Percentiles rank a stretch among this genome's conserved stretches.
Conservation (phyloP, 2,888 invertebrate genomes). For the Dioctria linearis region DNA sequence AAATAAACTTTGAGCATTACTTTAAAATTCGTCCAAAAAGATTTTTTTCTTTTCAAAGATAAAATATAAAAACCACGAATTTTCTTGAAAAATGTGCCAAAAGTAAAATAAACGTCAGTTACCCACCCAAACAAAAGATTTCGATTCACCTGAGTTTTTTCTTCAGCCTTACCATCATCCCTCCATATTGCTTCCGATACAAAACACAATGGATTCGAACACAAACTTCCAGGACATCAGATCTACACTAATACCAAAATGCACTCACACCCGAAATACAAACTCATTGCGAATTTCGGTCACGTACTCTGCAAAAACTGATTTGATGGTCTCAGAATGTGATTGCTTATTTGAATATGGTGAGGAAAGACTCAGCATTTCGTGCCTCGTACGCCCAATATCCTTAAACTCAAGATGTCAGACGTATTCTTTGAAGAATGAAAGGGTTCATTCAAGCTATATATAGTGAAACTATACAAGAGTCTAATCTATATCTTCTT, state of each 20-base stretch:
- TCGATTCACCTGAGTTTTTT: no score
- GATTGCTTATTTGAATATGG: slow-evolving; percentile 52
- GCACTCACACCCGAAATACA: background rate
- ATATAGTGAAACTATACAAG: background rate
- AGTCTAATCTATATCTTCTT: slow-evolving; percentile 27
- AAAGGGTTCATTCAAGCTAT: slow-evolving; percentile 1
- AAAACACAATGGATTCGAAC: no score
- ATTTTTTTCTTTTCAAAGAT: no score
- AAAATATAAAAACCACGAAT: no score
- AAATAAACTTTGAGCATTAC: no score
- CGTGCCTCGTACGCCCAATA: slow-evolving; percentile 28
- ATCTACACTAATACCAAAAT: background rate
- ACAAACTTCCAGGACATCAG: no score
- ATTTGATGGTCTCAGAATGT: slow-evolving; percentile 50
- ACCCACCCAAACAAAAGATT: no score
- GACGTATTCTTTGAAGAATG: background rate
- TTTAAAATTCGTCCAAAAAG: no score
- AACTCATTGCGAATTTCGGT: slow-evolving; percentile 7
- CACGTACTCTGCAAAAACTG: slow-evolving; percentile 44
- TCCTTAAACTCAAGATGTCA: background rate
- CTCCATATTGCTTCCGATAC: no score
- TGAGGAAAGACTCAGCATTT: slow-evolving; percentile 31
- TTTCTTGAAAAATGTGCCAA: no score
- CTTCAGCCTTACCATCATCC: no score
- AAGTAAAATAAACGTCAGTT: no score